phyloP scores from a whole-genome alignment of 2,888 invertebrate species.

The Rosalia funebris region DNA sequence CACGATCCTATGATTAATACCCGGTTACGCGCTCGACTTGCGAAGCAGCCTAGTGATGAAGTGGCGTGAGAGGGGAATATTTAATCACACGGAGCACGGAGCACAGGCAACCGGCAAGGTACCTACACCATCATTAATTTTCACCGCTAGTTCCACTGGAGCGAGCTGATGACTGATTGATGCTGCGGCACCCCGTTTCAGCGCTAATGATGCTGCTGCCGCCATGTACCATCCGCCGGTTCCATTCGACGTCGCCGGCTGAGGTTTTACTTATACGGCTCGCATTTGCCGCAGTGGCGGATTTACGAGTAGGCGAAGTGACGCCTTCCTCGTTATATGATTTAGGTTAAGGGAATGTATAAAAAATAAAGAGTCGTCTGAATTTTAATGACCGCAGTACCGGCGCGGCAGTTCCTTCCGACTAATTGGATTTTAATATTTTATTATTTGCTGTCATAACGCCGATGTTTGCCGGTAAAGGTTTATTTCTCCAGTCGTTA shows the following conservation, averaged over 20 bases:
- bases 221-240: conserved; percentile 31
- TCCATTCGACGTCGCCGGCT: conserved; percentile 18
- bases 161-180: conserved; percentile 57
- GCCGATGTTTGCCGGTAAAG: not conserved
- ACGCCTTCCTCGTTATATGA: conserved; percentile 1
- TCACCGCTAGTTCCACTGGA: conserved; percentile 51
- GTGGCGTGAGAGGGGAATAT: conserved; percentile 57
- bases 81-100: conserved; percentile 64
- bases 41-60: conserved; percentile 45
- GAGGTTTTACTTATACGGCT: conserved; percentile 19
- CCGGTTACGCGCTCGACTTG: conserved; percentile 46
- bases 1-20: conserved; percentile 51
- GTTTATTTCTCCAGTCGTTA: not conserved
- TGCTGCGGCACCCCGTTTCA: conserved; percentile 52
- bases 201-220: conserved; percentile 52
- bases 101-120: conserved; percentile 28
- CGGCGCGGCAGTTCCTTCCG: not conserved
- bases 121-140: conserved; percentile 54
- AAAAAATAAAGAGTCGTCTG: not conserved
- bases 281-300: conserved; percentile 5
- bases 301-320: not conserved
- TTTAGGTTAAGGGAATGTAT: not conserved
- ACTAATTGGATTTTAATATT: conserved; percentile 1
- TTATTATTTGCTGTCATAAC: not conserved
- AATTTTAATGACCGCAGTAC: not conserved